A percentile compares a stretch with the other conserved stretches of the same genome.
Conservation (phyloP, 1,140 invertebrate genomes). For the Orius insidiosus region DNA sequence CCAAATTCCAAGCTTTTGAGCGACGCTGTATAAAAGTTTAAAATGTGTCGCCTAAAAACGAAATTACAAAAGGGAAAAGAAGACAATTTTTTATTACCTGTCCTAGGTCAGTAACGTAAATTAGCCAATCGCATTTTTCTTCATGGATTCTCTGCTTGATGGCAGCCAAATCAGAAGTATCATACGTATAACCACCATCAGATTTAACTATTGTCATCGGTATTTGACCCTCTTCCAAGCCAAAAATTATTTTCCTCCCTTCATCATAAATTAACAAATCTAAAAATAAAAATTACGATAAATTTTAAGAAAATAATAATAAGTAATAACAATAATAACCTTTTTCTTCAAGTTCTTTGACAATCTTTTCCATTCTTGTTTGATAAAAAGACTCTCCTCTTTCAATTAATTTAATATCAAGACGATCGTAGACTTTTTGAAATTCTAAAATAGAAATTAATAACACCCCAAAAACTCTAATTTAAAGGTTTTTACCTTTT, state of each 20-base stretch:
- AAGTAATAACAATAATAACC: conserved; percentile 25
- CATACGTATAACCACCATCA: conserved; percentile 97
- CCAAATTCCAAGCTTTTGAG: conserved; percentile 49
- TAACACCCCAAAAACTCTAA: conserved; percentile 27
- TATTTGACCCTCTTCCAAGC: conserved; percentile 37
- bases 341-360: conserved; percentile 58
- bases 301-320: conserved; percentile 19
- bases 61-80: not conserved
- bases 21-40: conserved; percentile 52
- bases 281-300: conserved; percentile 55
- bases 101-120: conserved; percentile 92
- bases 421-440: conserved; percentile 59
- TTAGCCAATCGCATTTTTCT: conserved; percentile 76
- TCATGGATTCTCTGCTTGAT: conserved; percentile 75
- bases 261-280: conserved; percentile 48
- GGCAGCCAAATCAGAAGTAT: conserved; percentile 93
- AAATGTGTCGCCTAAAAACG: conserved; percentile 55
- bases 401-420: conserved; percentile 58
- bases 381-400: conserved; percentile 98
- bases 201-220: conserved; percentile 94
- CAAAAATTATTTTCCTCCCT: conserved; percentile 87
- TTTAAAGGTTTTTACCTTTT: conserved; percentile 34
- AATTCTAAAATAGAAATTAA: conserved; percentile 60
- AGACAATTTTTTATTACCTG: conserved; percentile 37
- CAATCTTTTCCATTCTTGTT: conserved; percentile 66